Base-by-base conservation (phyloP, 1,140 invertebrate genomes). In the Ruditapes philippinarum region DNA sequence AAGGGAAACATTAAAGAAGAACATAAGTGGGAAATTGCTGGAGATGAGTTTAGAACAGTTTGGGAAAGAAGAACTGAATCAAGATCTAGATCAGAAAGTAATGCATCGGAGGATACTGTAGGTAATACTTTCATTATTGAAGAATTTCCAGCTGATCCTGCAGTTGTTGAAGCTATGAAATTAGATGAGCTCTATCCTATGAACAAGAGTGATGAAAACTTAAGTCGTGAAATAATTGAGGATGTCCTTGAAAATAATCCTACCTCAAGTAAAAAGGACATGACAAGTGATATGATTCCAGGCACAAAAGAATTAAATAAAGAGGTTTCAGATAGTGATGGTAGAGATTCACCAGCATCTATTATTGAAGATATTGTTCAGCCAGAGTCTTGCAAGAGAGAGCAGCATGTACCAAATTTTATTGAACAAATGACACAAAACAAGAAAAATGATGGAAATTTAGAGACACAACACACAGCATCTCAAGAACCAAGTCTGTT, bases 1-100 rank as follows among this genome's bases (percentile, higher is more conserved):
- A 76, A 76, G 1, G 11, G 9, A 19, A 45, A 51, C 62, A 42
- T 49, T 25, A 88, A 51, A 68, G 42, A 80, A 54, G 17, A 79
- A 28, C 85, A 80, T 88, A 79, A 33, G 19, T 88, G 85, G 85
- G 42, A 60, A 54, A 65, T 88, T 36, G 54, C 74, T 51, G 85
- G 70, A 31, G 85, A 88, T 80, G 85, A 88, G 49, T 36, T 88
- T 5, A 79, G 38, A 33, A 51, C 85, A 22, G 54, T 88, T 54
- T 79, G 49, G 40, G 85, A 88, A 62, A 78, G 73, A 70, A 79
- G 60, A 45, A 74, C 57, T 14, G 79, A 74, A 49, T 79, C 76
- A 28, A 88, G 57, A 28, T 38, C 85, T 33, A 31, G 60, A n/a
- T 19, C 73, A 65, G 85, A 76, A 12, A 88, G 73, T 54, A 45